These are phyloP conservation scores for Sinocyclocheilus rhinocerous DNA, from an alignment of 2,113 vertebrate species.

Conservation along the genomic window DNA sequence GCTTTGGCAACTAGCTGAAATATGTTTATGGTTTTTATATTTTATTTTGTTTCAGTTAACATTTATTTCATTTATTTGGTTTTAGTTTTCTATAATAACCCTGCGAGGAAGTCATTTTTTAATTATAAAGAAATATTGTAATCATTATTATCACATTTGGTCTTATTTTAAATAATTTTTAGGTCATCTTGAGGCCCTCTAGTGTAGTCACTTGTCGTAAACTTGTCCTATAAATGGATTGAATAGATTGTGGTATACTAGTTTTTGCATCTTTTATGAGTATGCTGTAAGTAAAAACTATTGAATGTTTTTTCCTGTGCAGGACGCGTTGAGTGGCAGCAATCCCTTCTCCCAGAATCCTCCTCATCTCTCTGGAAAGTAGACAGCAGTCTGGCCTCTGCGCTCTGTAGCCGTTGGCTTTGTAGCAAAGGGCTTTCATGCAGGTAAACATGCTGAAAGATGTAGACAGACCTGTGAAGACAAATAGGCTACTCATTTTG, in stretches of 20 bases:
- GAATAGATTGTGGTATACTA: not conserved
- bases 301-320: not conserved
- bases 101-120: not conserved
- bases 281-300: too few relatives aligned
- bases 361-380: slow-evolving; percentile 79
- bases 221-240: not conserved
- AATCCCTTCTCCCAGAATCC: slow-evolving; percentile 82
- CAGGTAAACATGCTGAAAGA: slow-evolving; percentile 76
- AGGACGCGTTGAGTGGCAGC: slow-evolving; percentile 87
- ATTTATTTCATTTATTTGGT: too few relatives aligned
- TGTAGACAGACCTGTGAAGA: not conserved
- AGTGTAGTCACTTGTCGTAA: not conserved
- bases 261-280: not conserved
- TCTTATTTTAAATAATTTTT: not conserved
- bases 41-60: too few relatives aligned
- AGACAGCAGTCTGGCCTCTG: slow-evolving; percentile 85
- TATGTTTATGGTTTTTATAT: too few relatives aligned
- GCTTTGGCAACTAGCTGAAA: not conserved
- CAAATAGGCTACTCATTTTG: not conserved
- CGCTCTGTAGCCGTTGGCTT: slow-evolving; percentile 87
- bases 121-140: not conserved
- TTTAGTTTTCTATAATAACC: too few relatives aligned
- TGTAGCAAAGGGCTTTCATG: slow-evolving; percentile 81
- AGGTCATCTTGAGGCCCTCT: not conserved
- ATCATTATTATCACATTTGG: not conserved